Evolutionary conservation across 2,113 vertebrate species (phyloP).

Genomic region (Sakesphorus luctuosus): DNA sequence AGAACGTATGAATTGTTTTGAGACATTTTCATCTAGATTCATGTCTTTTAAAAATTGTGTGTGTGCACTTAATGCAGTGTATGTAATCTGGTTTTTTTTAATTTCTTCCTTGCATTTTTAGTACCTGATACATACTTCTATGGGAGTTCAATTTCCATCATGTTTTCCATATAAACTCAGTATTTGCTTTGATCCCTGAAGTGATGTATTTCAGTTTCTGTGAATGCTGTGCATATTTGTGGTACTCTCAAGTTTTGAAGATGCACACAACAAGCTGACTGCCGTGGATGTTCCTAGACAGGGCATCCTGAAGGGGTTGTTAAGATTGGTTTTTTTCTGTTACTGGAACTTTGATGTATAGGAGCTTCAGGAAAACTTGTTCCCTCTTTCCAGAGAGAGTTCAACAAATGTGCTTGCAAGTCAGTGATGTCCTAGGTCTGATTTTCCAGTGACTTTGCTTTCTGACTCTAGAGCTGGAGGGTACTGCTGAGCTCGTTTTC

Average conservation of each 20-base stretch:
- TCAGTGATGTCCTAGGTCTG: background rate
- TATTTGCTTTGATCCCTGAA: background rate
- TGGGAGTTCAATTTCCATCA: background rate
- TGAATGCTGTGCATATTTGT: background rate
- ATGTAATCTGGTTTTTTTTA: background rate
- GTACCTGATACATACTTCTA: background rate
- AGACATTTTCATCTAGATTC: background rate
- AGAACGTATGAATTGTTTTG: background rate
- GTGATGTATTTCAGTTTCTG: background rate
- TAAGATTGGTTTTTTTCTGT: background rate
- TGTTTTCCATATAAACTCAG: background rate
- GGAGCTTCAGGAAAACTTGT: background rate
- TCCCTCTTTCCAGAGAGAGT: background rate
- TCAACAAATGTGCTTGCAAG: background rate
- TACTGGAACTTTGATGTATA: background rate
- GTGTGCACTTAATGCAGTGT: background rate
- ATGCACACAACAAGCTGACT: background rate
- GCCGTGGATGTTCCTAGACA: background rate
- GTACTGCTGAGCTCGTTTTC: background rate
- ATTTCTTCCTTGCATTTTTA: background rate
- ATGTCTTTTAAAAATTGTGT: background rate
- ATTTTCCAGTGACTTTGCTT: background rate
- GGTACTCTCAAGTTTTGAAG: background rate
- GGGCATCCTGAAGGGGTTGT: background rate
- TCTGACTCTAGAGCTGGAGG: background rate